Conservation (phyloP, 1,140 invertebrate genomes). For the Mycetomoellerius zeteki region DNA sequence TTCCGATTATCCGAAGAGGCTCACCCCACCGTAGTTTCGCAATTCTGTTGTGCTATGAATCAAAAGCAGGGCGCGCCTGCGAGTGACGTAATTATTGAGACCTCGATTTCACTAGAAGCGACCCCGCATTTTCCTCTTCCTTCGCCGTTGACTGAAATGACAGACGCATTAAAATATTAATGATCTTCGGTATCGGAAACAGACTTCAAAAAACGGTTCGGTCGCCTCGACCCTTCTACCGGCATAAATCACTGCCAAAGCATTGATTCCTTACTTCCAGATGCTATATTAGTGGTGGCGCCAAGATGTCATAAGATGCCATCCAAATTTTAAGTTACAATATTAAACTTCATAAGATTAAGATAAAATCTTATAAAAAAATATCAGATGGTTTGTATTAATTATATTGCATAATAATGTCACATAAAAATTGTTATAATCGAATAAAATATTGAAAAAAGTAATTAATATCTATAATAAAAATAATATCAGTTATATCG, state of each 20-base stretch:
- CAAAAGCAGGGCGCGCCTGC: slow-evolving; percentile 84
- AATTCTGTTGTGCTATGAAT: slow-evolving; percentile 84
- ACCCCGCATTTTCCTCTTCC: slow-evolving; percentile 62
- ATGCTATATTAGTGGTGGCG: slow-evolving; percentile 6
- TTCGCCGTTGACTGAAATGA: slow-evolving; percentile 68
- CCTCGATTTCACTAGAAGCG: slow-evolving; percentile 80
- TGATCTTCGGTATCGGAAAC: slow-evolving; percentile 77
- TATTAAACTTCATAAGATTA: background rate
- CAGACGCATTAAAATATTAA: slow-evolving; percentile 84
- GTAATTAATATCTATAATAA: slow-evolving; percentile 1
- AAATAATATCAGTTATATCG: background rate
- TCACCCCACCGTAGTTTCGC: slow-evolving; percentile 69
- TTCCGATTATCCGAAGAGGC: slow-evolving; percentile 84
- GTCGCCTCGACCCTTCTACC: slow-evolving; percentile 68
- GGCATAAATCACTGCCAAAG: slow-evolving; percentile 69
- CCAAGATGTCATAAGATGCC: background rate
- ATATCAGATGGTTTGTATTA: background rate
- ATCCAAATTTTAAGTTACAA: background rate
- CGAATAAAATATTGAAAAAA: background rate
- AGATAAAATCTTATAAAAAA: background rate
- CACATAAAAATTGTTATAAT: background rate
- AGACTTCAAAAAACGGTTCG: slow-evolving; percentile 68
- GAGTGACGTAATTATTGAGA: slow-evolving; percentile 85
- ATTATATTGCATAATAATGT: background rate
- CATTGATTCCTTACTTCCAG: slow-evolving; percentile 56